Evolutionary conservation across 2,797 vertebrate genomes (phyloP).

Genomic region (Takifugu ocellatus): DNA sequence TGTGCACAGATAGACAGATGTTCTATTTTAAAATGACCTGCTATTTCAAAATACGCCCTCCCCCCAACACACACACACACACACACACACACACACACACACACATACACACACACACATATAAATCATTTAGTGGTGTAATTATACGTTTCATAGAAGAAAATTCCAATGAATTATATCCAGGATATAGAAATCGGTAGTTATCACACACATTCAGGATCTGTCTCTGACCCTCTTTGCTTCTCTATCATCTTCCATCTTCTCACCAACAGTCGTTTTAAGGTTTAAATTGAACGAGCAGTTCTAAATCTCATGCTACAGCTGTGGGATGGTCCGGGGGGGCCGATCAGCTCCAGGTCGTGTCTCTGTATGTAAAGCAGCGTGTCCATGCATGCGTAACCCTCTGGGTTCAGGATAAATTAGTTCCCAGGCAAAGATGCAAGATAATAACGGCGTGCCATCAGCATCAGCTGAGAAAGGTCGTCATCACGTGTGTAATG

Average conservation of each 20-base stretch:
- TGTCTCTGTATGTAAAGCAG: constrained; percentile 22
- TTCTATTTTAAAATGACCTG: background rate
- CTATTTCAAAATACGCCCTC: no score
- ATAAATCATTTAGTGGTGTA: constrained; percentile 27
- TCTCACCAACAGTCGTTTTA: constrained; percentile 23
- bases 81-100: no score
- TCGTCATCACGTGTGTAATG: no score
- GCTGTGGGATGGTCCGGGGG: constrained; percentile 36
- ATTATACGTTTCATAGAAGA: constrained; percentile 26
- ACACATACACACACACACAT: background rate
- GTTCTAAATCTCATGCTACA: constrained; percentile 31
- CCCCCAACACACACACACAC: no score
- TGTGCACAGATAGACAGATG: background rate
- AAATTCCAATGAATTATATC: constrained; percentile 11
- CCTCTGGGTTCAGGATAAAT: constrained; percentile 1
- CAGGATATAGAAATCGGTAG: constrained; percentile 18
- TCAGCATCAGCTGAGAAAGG: no score
- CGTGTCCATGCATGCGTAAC: background rate
- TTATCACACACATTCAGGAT: constrained; percentile 9
- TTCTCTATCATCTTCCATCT: constrained; percentile 6
- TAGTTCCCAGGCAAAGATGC: no score
- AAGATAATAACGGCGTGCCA: no score
- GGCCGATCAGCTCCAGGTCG: constrained; percentile 20
- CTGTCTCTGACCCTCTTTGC: background rate
- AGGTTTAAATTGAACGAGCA: constrained; percentile 34